phyloP scores from a whole-genome alignment of 2,888 invertebrate species.

The Hirtodrosophila histrioides region DNA sequence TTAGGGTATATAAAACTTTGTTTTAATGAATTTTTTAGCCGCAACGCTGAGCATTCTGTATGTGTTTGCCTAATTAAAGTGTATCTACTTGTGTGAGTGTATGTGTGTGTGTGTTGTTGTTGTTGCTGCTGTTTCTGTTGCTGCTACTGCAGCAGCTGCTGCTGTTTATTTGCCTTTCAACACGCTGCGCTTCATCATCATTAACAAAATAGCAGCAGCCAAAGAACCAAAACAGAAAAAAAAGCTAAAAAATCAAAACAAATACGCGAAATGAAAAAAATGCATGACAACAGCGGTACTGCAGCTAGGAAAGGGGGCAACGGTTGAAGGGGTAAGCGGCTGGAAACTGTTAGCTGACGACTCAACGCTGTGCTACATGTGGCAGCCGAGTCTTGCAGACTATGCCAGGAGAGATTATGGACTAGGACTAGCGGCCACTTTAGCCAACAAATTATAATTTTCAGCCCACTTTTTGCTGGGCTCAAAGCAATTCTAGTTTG shows the following conservation, averaged over 20 bases:
- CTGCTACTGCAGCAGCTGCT: constrained; percentile 22
- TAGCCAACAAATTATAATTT: constrained; percentile 57
- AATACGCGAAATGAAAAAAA: constrained; percentile 55
- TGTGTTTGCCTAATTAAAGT: constrained; percentile 76
- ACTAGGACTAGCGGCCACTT: constrained; percentile 23
- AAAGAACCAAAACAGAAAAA: constrained; percentile 19
- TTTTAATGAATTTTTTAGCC: constrained; percentile 75
- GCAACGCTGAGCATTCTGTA: constrained; percentile 55
- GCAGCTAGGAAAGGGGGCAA: neutral
- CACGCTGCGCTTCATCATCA: constrained; percentile 77
- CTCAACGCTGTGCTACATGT: constrained; percentile 25
- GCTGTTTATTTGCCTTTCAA: constrained; percentile 75
- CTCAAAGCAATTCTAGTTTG: constrained; percentile 41
- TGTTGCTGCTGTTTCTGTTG: constrained; percentile 1
- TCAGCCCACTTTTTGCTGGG: constrained; percentile 52
- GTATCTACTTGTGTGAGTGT: constrained; percentile 24
- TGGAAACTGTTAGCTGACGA: constrained; percentile 35
- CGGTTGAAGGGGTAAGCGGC: neutral
- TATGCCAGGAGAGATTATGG: constrained; percentile 1
- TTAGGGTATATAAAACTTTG: constrained; percentile 35
- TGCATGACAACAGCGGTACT: constrained; percentile 33
- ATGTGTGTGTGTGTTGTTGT: constrained; percentile 12
- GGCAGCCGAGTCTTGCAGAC: constrained; percentile 17
- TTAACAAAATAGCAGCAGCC: constrained; percentile 65
- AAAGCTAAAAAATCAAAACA: constrained; percentile 66